Evolutionary conservation across 2,113 vertebrate genomes (phyloP), one percentile per base, ranked within the genome.

Genomic region (Eretmochelys imbricata): DNA sequence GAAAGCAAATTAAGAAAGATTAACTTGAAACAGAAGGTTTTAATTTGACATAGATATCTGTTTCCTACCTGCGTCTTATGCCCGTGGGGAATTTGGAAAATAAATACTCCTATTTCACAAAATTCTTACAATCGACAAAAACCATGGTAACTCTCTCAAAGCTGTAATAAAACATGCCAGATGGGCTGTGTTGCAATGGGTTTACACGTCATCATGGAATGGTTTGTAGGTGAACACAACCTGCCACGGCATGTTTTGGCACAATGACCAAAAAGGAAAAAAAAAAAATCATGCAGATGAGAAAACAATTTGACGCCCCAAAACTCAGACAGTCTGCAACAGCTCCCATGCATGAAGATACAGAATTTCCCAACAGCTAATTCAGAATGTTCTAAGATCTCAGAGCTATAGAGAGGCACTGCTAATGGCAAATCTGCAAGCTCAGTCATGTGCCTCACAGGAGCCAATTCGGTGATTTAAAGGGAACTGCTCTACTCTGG

Each of bases 41-140:
- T 96, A 97, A 97, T 97, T 97, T 97, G 96, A 88, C 92, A 93
- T 25, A 72, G 90, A 89, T 97, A 98, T 96, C 96, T 95, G 91
- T 93, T 96, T 97, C 96, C 81, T 94, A 92, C 95, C 94, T 95
- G 89, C 89, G 95, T 96, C 95, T 42, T 42, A 42, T 95, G 95
- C 93, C 97, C 95, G 89, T 72, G 29, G 96, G 94, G 89, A 97
- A 97, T 88, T 89, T 95, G 65, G 85, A 96, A 97, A 95, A 94
- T 93, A 97, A 96, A 96, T 95, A 93, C 84, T 96, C 80, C 83
- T 91, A 81, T 95, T 96, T 93, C 94, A 97, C 96, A 93, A 95
- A 95, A 95, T 94, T 96, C 94, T 95, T 93, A 95, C 88, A 8
- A 75, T 95, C 85, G 85, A 84, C 76, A 95, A 95, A 95, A 96